Evolutionary conservation across 2,888 invertebrate species (phyloP).

Genomic region (Agrochola lota): DNA sequence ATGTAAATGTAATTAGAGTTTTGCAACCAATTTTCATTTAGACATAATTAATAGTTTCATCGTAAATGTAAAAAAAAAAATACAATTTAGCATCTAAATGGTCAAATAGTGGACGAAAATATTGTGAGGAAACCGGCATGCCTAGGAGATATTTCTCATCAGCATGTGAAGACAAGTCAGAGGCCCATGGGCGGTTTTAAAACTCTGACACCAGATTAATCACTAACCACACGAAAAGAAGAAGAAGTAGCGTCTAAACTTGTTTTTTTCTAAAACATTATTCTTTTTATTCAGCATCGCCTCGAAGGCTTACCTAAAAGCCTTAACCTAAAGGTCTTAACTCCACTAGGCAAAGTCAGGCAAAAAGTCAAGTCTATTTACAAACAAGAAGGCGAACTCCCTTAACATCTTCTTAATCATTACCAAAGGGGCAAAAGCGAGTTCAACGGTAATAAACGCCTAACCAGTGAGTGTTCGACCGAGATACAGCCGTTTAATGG

Average conservation of each 20-base stretch:
- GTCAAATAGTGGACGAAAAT: too few species aligned
- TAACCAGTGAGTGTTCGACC: slow-evolving; percentile 73
- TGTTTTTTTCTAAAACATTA: not conserved
- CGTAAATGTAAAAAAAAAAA: not conserved
- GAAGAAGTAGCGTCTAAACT: not conserved
- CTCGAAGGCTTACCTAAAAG: not conserved
- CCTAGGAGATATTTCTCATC: too few species aligned
- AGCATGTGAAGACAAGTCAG: too few species aligned
- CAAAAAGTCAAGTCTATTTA: not conserved
- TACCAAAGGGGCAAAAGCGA: slow-evolving; percentile 32
- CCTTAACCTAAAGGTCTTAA: too few species aligned
- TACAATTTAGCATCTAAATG: not conserved
- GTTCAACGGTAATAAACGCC: slow-evolving; percentile 55
- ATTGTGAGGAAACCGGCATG: too few species aligned
- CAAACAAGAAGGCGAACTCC: not conserved
- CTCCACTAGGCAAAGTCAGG: not conserved
- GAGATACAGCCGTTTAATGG: slow-evolving; percentile 84
- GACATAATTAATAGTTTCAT: not conserved
- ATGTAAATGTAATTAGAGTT: not conserved
- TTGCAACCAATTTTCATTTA: not conserved
- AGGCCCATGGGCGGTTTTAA: too few species aligned
- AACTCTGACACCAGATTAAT: too few species aligned
- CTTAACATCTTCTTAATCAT: slow-evolving; percentile 46
- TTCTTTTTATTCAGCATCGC: not conserved
- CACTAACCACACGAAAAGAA: too few species aligned